phyloP scores from a whole-genome alignment of 2,797 vertebrate genomes.

The Coracias cyanogaster region DNA sequence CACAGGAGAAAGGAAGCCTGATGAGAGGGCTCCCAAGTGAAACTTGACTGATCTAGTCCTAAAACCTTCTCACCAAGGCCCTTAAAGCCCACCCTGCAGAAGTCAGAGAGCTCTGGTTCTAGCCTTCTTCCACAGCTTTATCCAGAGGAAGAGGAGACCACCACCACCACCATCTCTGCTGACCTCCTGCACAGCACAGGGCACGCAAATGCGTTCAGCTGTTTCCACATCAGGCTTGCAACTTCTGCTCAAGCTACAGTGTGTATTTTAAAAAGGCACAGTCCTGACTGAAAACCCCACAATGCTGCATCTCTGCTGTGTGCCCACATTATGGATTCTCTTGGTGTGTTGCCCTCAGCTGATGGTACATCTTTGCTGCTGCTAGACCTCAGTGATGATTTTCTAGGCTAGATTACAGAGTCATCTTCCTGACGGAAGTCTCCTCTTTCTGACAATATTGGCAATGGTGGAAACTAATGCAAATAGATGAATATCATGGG shows the following conservation, averaged over 20 bases:
- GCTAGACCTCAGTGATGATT: neutral
- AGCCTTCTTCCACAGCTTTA: neutral
- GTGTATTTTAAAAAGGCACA: neutral
- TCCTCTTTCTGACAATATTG: neutral
- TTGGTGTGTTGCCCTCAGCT: neutral
- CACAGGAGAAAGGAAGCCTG: neutral
- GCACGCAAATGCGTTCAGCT: accelerated
- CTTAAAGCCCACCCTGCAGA: neutral
- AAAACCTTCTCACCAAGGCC: neutral
- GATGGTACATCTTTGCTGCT: neutral
- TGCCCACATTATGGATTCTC: too few species aligned
- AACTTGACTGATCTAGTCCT: neutral
- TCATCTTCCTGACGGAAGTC: neutral
- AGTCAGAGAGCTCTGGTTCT: neutral
- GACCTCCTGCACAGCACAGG: neutral
- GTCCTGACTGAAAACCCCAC: neutral
- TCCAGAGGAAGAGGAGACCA: neutral
- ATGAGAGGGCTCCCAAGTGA: neutral
- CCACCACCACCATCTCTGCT: neutral
- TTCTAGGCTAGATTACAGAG: neutral
- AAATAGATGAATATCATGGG: neutral
- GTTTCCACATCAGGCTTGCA: neutral
- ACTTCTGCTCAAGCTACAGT: neutral
- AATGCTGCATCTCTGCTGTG: accelerated
- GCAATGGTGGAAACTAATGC: neutral